Base-by-base conservation (phyloP, 2,797 vertebrate species). In the Danio aesculapii region DNA sequence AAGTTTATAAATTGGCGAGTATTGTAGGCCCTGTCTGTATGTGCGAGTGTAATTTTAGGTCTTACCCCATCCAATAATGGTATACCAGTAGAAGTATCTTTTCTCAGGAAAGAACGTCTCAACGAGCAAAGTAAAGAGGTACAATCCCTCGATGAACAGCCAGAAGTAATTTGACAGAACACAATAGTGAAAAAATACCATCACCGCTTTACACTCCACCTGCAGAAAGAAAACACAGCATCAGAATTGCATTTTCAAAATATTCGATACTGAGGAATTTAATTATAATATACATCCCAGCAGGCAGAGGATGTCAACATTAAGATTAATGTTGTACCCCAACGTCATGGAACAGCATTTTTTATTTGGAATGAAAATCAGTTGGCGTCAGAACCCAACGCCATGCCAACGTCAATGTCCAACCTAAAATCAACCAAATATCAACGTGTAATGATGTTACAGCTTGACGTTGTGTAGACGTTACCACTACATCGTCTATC, bases 111-210 rank as follows among this genome's bases (percentile, higher is more conserved):
- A 99, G 90, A 99, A 99, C 0, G 98, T 99, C 88, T 99, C 97
- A 79, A 99, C 98, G 85, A 99, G 81, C 83, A 99, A 89, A 0
- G 98, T 99, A 90, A 99, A 99, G 79, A 99, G 97, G 89, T 99
- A 99, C 73, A 99, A 87, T 6, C 98, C 98, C 85, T 99, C 98
- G 0, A 99, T 98, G 89, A 99, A 99, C 49, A 99, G 95, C 98
- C 98, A 99, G 92, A 99, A 98, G 88, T 99, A 99, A 92, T 99
- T 99, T 91, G 98, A 99, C 95, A 99, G 97, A 64, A 99, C 98
- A 0, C 98, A 99, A 91, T 98, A 99, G 90, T 99, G 98, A 88
- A 99, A 99, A 92, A 99, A 99, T 70, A 99, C 95, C 98, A 99
- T 96, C 71, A 98, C 94, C 0, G 97, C 94, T 90, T 98, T 98